Base-by-base conservation (phyloP, 92 coral and sea anemone species). In the Parazoanthus darwini region DNA sequence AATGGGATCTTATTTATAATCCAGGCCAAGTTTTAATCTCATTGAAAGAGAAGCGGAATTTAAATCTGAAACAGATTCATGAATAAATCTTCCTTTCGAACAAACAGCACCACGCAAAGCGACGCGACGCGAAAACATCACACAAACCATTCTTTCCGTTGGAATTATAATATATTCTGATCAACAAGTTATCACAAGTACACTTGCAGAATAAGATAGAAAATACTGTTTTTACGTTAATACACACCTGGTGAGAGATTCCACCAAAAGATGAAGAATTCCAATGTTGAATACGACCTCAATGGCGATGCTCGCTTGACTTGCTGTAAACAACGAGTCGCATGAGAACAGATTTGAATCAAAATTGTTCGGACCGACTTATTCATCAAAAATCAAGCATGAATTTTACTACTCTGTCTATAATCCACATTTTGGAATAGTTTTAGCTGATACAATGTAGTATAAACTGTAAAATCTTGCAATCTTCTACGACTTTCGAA, bases 51-150 rank as follows among this genome's bases (percentile, higher is more conserved):
- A 73, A 73, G 8, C 23, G 43, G 33, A 72, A 42, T 72, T 1
- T 72, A n/a, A n/a, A n/a, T n/a, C n/a, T 72, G 77, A 72, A 72
- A 72, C 43, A 72, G 43, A 72, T 72, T 23, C 43, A 33, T 72
- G 77, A 72, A 72, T n/a, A n/a, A n/a, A n/a, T n/a, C n/a, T n/a
- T n/a, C n/a, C n/a, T n/a, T n/a, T n/a, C n/a, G 33, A 72, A 72
- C 36, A 29, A 9, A 46, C 51, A 9, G 4, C 39, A 2, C 18
- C 8, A 29, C 33, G 77, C 77, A 43, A 72, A 15, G 77, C 77
- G 77, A 72, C 33, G 77, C 77, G 77, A 72, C 42, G 77, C 77
- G n/a, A n/a, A n/a, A n/a, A n/a, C n/a, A n/a, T n/a, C n/a, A n/a
- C n/a, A n/a, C n/a, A n/a, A n/a, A n/a, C n/a, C n/a, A n/a, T n/a